Base-by-base conservation (phyloP, 2,888 invertebrate species). In the Rhaphigaster nebulosa region DNA sequence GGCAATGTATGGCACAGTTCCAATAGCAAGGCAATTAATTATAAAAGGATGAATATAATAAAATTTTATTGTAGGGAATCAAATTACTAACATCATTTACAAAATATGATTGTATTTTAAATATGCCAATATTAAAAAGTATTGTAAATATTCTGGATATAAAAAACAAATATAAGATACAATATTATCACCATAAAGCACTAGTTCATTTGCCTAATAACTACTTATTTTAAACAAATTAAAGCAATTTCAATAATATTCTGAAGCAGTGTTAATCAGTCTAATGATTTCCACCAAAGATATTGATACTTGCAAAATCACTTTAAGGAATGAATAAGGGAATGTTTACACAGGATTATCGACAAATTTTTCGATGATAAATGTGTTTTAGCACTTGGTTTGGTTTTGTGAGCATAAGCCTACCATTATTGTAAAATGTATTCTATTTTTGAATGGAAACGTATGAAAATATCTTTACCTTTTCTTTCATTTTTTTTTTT, bases 101-200 rank as follows among this genome's bases (percentile, higher is more conserved):
- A 45, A 84, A 84, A 84, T 45, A 45, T 45, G 41, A n/a, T 41
- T 80, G 41, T 45, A 80, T 41, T 80, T 80, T n/a, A 84, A 6
- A n/a, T 45, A 45, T 50, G 4, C 50, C 34, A 45, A 84, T 84
- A 84, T 26, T 84, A 45, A n/a, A 84, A 45, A n/a, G 45, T 84
- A 84, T n/a, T 84, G 15, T 50, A 45, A 84, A n/a, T 84, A 50
- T 84, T 6, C 84, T 76, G 34, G 45, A n/a, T 84, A 84, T 45
- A 45, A n/a, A 50, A 84, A 84, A 45, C n/a, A 50, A 84, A 45
- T 45, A 38, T 84, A 23, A 15, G 26, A 45, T 50, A 45, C 45
- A 84, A 84, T 84, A 84, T 84, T 84, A 84, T 45, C 45, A n/a
- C n/a, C 26, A 45, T 84, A 84, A 84, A 84, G 84, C 45, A 84